These are phyloP conservation scores for Drosophila pseudoobscura DNA, from an alignment of 1,140 invertebrate species.

Conservation along the genomic window DNA sequence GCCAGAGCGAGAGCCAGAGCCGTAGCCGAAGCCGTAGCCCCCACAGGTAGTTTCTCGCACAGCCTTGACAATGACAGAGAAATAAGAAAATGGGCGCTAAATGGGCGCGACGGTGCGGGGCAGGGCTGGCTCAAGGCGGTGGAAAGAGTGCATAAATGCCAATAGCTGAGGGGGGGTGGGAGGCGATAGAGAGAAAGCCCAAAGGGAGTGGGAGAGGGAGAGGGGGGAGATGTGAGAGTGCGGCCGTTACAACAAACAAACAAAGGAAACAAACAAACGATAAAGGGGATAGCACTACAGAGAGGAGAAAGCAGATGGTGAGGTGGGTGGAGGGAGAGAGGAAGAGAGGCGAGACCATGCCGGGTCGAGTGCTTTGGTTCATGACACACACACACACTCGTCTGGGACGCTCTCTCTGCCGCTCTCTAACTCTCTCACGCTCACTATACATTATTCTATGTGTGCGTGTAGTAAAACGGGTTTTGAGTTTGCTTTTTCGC, in stretches of 20 bases:
- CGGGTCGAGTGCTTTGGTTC: slow-evolving; percentile 74
- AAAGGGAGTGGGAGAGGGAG: neutral
- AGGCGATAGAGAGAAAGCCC: slow-evolving; percentile 26
- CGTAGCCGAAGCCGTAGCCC: slow-evolving; percentile 3
- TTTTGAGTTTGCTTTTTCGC: slow-evolving; percentile 74
- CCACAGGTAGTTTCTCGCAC: slow-evolving; percentile 68
- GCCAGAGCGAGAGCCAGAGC: no score
- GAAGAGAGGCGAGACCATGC: slow-evolving; percentile 28
- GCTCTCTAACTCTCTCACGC: slow-evolving; percentile 2
- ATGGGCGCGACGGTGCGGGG: slow-evolving; percentile 28
- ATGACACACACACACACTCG: slow-evolving; percentile 41
- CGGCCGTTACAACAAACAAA: slow-evolving; percentile 76
- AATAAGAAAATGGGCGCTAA: slow-evolving; percentile 61
- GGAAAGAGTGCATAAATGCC: slow-evolving; percentile 52
- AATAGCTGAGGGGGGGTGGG: slow-evolving; percentile 4
- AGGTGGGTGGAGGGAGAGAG: slow-evolving; percentile 3
- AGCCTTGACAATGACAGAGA: slow-evolving; percentile 77
- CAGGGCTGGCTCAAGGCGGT: neutral
- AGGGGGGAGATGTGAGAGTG: slow-evolving; percentile 31
- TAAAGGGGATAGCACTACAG: slow-evolving; percentile 35
- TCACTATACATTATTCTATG: slow-evolving; percentile 9
- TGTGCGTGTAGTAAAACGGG: slow-evolving; percentile 66
- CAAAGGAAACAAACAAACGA: slow-evolving; percentile 79
- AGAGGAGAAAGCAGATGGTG: neutral
- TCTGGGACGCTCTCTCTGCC: no score